Conservation (phyloP, 2,888 invertebrate genomes). For the Cantharis rustica region DNA sequence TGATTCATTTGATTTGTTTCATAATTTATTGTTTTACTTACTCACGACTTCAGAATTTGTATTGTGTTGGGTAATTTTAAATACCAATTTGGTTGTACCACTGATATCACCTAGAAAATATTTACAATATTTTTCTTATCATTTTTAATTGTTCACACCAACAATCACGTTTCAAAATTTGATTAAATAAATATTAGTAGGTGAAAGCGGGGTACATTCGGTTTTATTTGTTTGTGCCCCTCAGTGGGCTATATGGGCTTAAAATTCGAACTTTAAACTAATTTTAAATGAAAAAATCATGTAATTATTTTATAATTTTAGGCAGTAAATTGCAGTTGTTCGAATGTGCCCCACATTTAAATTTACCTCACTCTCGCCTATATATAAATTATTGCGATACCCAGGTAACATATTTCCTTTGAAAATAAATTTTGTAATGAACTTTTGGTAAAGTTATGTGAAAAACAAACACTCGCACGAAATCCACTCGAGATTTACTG, state of each 20-base stretch:
- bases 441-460: background rate
- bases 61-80: background rate
- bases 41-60: background rate
- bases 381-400: background rate
- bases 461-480: background rate
- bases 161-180: background rate
- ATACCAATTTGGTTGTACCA: background rate
- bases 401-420: background rate
- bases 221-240: no score
- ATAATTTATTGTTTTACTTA: background rate
- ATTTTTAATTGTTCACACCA: background rate
- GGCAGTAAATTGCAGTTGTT: no score
- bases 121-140: background rate
- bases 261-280: no score
- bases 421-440: background rate
- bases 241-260: no score
- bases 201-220: no score
- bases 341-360: background rate
- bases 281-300: no score
- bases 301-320: no score
- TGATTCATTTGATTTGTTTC: background rate
- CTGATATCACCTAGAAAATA: constrained; percentile 7
- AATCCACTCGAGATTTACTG: background rate
- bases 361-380: background rate
- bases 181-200: background rate